These are phyloP conservation scores for Callorhinus ursinus DNA, from an alignment of 2,113 vertebrate species.

Conservation along the genomic window DNA sequence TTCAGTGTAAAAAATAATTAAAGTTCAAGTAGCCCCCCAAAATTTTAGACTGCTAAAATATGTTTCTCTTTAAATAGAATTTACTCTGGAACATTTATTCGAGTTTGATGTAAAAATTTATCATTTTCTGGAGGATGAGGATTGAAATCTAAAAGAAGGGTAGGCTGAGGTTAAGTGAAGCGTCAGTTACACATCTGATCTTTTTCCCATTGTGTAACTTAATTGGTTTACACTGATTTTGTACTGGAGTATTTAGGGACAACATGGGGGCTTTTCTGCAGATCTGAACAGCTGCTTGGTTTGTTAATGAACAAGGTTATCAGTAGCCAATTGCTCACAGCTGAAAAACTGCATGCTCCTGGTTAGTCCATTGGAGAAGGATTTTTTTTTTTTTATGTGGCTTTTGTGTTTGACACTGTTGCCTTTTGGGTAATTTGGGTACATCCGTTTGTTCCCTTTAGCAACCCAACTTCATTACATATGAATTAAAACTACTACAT, in stretches of 20 bases:
- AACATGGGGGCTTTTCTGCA: conserved; percentile 64
- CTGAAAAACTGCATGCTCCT: conserved; percentile 63
- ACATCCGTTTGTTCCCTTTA: conserved; percentile 11
- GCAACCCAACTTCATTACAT: conserved; percentile 1
- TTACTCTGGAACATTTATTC: neutral
- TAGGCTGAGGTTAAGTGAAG: conserved; percentile 61
- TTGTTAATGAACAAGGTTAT: conserved; percentile 78
- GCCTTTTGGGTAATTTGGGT: conserved; percentile 37
- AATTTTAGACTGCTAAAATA: neutral
- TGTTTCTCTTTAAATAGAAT: conserved; percentile 17
- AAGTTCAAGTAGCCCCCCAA: neutral
- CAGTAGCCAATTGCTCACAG: conserved; percentile 70
- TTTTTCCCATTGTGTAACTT: conserved; percentile 51
- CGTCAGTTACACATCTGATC: conserved; percentile 64
- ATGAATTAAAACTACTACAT: conserved; percentile 23
- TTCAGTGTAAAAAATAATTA: conserved; percentile 13
- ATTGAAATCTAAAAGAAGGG: conserved; percentile 65
- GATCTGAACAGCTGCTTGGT: conserved; percentile 74
- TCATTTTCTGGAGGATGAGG: conserved; percentile 50
- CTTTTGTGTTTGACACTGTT: conserved; percentile 47
- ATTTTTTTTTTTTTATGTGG: conserved; percentile 39
- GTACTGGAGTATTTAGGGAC: conserved; percentile 69
- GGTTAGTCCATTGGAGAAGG: conserved; percentile 40
- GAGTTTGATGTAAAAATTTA: conserved; percentile 41
- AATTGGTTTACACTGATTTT: conserved; percentile 76